These are phyloP conservation scores for Gnathonemus echidnorhynchus DNA, from an alignment of 2,113 vertebrate species.

Conservation along the genomic window DNA sequence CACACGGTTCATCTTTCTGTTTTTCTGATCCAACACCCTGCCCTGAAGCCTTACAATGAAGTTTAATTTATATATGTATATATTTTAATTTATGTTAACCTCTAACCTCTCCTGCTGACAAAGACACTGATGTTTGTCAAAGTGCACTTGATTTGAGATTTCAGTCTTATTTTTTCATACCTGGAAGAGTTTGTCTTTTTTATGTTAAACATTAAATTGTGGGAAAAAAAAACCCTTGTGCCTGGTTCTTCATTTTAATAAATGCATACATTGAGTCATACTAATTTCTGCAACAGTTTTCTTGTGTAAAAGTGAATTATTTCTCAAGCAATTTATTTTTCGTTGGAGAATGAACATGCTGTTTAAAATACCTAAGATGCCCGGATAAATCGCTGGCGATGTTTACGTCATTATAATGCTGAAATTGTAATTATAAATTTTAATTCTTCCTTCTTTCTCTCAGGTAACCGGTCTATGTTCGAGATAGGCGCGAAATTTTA, in stretches of 20 bases:
- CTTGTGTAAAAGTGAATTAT: not conserved
- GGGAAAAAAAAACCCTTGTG: not conserved
- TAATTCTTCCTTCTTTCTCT: not conserved
- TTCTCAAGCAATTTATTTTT: not conserved
- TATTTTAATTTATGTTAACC: conserved; percentile 13
- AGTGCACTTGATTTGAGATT: conserved; percentile 19
- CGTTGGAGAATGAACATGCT: not conserved
- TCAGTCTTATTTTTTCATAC: conserved; percentile 20
- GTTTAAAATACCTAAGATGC: not conserved
- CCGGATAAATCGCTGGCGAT: not conserved
- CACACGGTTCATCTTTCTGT: not conserved
- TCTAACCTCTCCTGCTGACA: conserved; percentile 8
- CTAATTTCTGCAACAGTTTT: not conserved
- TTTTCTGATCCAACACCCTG: not conserved
- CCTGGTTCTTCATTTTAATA: not conserved
- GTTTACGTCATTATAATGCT: not conserved
- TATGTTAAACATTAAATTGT: conserved; percentile 24
- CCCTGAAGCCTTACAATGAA: conserved; percentile 18
- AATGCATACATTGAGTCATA: not conserved
- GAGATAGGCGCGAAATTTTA: not conserved
- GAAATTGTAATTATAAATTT: not conserved
- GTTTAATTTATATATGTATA: not conserved
- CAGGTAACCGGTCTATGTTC: not conserved
- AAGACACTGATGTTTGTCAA: conserved; percentile 19
- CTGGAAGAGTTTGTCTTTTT: not conserved